A percentile compares a stretch with the other conserved stretches of the same genome.
phyloP scores from a whole-genome alignment of 2,113 vertebrate species.

The Empidonax alnorum region DNA sequence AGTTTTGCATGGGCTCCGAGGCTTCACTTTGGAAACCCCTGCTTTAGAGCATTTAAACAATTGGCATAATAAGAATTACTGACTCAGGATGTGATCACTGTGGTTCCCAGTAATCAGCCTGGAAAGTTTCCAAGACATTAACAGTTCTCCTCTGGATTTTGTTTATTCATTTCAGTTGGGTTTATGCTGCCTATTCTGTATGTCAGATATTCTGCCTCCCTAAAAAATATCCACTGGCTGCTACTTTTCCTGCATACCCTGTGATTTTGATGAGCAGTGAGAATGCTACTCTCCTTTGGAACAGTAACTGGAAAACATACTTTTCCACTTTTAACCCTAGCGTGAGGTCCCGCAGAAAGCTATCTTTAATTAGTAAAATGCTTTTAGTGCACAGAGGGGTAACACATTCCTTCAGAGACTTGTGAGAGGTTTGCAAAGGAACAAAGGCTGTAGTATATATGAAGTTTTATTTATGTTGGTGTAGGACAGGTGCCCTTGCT shows the following conservation, averaged over 20 bases:
- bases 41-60: neutral
- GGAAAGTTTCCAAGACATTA: neutral
- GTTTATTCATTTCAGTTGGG: neutral
- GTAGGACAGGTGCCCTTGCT: neutral
- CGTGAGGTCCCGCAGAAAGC: neutral
- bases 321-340: neutral
- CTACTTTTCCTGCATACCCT: neutral
- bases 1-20: neutral
- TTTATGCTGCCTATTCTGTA: neutral
- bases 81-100: neutral
- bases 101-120: neutral
- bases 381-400: neutral
- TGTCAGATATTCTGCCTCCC: neutral
- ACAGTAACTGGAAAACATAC: neutral
- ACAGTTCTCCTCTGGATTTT: neutral
- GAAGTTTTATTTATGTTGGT: neutral
- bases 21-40: neutral
- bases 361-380: neutral
- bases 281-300: neutral
- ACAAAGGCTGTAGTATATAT: neutral
- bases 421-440: neutral
- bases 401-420: neutral
- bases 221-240: conserved; percentile 2
- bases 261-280: neutral
- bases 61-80: neutral